phyloP scores from a whole-genome alignment of 2,113 vertebrate genomes.

The Synodontis membranacea region DNA sequence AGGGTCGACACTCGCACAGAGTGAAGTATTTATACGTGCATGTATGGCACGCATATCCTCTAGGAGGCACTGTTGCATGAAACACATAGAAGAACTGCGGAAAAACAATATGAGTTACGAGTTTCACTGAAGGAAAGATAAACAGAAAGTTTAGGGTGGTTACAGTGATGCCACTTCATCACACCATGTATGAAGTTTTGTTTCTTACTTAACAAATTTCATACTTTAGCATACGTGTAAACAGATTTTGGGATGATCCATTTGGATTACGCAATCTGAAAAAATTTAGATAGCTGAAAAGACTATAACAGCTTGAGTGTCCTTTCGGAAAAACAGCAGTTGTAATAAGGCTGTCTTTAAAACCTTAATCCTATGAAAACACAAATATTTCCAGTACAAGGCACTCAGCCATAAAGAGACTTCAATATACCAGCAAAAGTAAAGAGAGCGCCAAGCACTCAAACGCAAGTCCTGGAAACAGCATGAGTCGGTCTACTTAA shows the following conservation, averaged over 20 bases:
- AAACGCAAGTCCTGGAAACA: conserved; percentile 15
- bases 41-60: too few relatives aligned
- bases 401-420: conserved; percentile 29
- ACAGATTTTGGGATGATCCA: neutral
- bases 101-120: too few relatives aligned
- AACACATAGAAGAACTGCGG: too few relatives aligned
- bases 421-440: conserved; percentile 31
- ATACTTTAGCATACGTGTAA: neutral
- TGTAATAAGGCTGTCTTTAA: conserved; percentile 5
- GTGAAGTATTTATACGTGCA: too few relatives aligned
- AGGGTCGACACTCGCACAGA: too few relatives aligned
- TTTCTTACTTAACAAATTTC: neutral
- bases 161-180: neutral
- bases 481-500: neutral
- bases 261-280: neutral
- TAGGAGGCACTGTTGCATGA: too few relatives aligned
- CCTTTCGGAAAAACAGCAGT: neutral
- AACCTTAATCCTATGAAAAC: conserved; percentile 31
- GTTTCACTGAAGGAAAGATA: too few relatives aligned
- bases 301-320: neutral
- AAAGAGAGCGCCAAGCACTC: conserved; percentile 34
- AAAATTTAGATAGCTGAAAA: neutral
- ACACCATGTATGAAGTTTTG: neutral
- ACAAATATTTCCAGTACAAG: conserved; percentile 14
- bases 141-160: neutral